Percentiles rank a stretch among this genome's conserved stretches.
These are phyloP conservation scores for Styela plicata DNA, from an alignment of 23 tunicate species.

Conservation along the genomic window DNA sequence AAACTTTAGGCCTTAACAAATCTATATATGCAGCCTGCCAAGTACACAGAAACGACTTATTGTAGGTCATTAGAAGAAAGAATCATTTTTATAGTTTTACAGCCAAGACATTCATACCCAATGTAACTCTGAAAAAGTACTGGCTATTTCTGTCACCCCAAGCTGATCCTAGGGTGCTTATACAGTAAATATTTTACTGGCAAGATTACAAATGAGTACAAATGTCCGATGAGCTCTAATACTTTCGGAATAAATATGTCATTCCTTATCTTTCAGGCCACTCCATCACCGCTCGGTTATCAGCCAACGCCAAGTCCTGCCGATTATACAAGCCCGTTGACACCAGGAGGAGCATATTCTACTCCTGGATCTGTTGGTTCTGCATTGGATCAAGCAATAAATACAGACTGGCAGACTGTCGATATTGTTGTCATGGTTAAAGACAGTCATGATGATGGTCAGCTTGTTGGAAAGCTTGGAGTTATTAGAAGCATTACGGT, in stretches of 20 bases:
- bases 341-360: conserved; percentile 87
- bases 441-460: conserved; percentile 55
- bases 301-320: conserved; percentile 83
- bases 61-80: no score
- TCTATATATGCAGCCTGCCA: no score
- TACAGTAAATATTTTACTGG: no score
- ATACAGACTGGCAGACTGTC: conserved; percentile 92
- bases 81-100: no score
- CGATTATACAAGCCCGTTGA: conserved; percentile 90
- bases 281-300: conserved; percentile 69
- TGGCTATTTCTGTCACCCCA: background rate
- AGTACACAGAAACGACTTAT: no score
- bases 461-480: conserved; percentile 60
- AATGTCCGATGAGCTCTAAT: no score
- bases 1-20: no score
- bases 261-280: conserved; percentile 41
- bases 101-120: background rate
- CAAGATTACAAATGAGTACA: no score
- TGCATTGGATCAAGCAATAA: conserved; percentile 44
- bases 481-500: conserved; percentile 90
- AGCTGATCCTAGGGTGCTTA: no score
- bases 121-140: background rate
- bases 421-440: conserved; percentile 87
- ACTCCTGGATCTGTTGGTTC: conserved; percentile 86
- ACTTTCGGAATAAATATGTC: no score